Evolutionary conservation across 2,888 invertebrate genomes (phyloP).

Genomic region (Chrysotoxum bicinctum): DNA sequence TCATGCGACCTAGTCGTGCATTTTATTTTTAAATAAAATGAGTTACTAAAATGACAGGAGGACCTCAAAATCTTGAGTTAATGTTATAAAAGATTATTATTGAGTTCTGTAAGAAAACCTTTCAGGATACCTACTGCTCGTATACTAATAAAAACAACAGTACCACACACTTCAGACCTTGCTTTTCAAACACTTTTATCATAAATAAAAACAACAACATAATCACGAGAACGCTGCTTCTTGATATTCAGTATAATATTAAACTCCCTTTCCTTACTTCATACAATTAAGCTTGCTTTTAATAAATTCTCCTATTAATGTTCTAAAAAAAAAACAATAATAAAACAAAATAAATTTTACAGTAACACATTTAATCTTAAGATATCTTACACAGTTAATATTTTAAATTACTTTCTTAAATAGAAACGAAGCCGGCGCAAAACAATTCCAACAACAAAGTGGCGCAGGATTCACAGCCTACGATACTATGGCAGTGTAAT

Average conservation of each 20-base stretch:
- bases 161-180: slow-evolving; percentile 42
- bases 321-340: slow-evolving; percentile 45
- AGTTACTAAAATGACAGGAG: no score
- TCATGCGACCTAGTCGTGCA: no score
- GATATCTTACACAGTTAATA: neutral
- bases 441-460: slow-evolving; percentile 86
- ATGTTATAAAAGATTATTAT: no score
- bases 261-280: slow-evolving; percentile 44
- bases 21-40: no score
- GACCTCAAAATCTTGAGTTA: no score
- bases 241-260: slow-evolving; percentile 49
- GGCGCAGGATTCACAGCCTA: slow-evolving; percentile 97
- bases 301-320: slow-evolving; percentile 58
- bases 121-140: neutral
- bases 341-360: neutral
- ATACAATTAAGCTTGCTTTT: slow-evolving; percentile 66
- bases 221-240: slow-evolving; percentile 64
- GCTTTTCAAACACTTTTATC: slow-evolving; percentile 46
- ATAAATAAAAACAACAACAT: slow-evolving; percentile 31
- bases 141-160: neutral
- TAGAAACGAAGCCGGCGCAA: slow-evolving; percentile 96
- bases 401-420: slow-evolving; percentile 75
- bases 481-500: slow-evolving; percentile 99
- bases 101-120: neutral
- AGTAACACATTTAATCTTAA: neutral